Percentiles rank a stretch among this genome's conserved stretches.
These are phyloP conservation scores for Philhelius pedissequus DNA, from an alignment of 2,888 invertebrate genomes.

Conservation along the genomic window DNA sequence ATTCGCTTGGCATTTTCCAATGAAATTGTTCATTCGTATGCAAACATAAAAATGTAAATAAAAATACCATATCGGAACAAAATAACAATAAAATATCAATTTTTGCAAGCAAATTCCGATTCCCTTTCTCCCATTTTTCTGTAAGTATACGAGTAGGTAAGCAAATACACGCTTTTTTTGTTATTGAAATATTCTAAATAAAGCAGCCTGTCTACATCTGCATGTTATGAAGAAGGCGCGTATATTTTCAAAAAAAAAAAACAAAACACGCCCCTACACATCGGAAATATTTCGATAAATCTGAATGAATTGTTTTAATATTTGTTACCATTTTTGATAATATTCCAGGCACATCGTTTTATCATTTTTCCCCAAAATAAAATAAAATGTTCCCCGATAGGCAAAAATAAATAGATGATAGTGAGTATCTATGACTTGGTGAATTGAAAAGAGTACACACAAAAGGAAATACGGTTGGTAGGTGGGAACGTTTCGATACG, in stretches of 20 bases:
- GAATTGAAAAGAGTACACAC: neutral
- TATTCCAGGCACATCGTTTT: neutral
- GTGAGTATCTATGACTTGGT: neutral
- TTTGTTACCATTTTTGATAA: constrained; percentile 31
- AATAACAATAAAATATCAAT: constrained; percentile 5
- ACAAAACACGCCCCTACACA: neutral
- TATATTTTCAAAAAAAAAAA: too few relatives aligned
- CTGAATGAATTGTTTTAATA: constrained; percentile 41
- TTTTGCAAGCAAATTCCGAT: constrained; percentile 10
- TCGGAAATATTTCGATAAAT: constrained; percentile 12
- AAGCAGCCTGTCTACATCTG: neutral
- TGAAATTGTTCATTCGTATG: neutral
- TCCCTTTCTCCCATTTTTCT: neutral
- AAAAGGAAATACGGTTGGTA: neutral
- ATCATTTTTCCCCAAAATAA: neutral
- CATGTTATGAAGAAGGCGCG: neutral
- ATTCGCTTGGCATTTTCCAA: neutral
- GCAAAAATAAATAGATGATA: neutral
- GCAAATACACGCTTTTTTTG: neutral
- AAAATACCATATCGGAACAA: constrained; percentile 7
- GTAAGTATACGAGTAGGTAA: neutral
- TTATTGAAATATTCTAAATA: neutral
- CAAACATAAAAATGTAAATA: constrained; percentile 22
- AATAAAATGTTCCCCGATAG: neutral
- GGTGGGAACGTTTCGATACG: neutral